Evolutionary conservation across 1,140 invertebrate species (phyloP).

Genomic region (Ditylenchus dipsaci): DNA sequence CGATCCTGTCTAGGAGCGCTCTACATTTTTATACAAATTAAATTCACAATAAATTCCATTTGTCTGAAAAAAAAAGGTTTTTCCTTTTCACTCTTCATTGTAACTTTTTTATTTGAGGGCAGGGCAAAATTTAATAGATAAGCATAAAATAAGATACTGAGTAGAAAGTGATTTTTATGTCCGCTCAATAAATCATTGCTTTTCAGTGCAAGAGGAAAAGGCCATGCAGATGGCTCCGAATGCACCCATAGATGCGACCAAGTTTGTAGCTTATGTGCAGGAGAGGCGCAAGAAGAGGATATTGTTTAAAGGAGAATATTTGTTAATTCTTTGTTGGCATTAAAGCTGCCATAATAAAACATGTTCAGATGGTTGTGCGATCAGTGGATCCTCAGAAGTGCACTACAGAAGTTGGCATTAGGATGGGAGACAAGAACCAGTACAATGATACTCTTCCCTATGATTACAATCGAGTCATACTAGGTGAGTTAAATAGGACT

Average conservation of each 20-base stretch:
- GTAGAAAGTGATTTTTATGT: not conserved
- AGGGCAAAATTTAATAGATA: too few species aligned
- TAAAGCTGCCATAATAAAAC: not conserved
- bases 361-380: slow-evolving; percentile 51
- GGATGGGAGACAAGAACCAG: slow-evolving; percentile 52
- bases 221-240: slow-evolving; percentile 55
- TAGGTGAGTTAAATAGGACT: slow-evolving; percentile 24
- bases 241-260: slow-evolving; percentile 54
- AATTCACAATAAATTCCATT: too few species aligned
- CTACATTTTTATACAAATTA: too few species aligned
- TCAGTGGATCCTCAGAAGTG: slow-evolving; percentile 51
- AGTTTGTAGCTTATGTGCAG: slow-evolving; percentile 57
- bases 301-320: slow-evolving; percentile 58
- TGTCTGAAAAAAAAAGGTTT: too few species aligned
- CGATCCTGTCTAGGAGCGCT: too few species aligned
- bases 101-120: slow-evolving; percentile 2
- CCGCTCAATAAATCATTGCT: not conserved
- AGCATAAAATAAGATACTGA: slow-evolving; percentile 17
- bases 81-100: not conserved
- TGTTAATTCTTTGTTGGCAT: slow-evolving; percentile 37
- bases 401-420: slow-evolving; percentile 49
- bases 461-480: slow-evolving; percentile 52
- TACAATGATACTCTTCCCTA: slow-evolving; percentile 56
- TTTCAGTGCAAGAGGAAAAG: slow-evolving; percentile 58
- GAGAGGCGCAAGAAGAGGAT: slow-evolving; percentile 55